Conservation (phyloP, 2,888 invertebrate genomes). For the Caenorhabditis parvicauda region DNA sequence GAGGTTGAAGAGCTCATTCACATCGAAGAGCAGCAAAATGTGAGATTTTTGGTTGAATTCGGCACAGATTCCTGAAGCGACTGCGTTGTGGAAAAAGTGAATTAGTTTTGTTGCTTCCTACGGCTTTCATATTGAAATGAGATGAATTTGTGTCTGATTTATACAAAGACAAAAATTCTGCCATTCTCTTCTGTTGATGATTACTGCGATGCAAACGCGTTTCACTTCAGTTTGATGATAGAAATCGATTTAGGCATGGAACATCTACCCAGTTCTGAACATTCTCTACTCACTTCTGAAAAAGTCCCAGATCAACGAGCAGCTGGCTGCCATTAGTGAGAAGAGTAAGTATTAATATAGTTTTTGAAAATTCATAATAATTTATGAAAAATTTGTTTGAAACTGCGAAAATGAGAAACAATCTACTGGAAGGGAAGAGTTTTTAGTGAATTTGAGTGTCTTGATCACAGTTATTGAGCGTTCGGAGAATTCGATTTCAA, state of each 20-base stretch:
- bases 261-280: conserved; percentile 93
- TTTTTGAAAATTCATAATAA: no score
- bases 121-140: not conserved
- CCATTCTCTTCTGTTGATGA: no score
- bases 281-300: conserved; percentile 95
- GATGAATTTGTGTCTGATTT: no score
- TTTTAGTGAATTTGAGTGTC: no score
- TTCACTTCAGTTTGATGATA: not conserved
- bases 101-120: not conserved
- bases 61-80: no score
- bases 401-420: no score
- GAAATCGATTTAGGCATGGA: conserved; percentile 77
- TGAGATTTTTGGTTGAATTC: conserved; percentile 1
- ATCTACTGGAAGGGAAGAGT: no score
- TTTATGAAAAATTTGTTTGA: no score
- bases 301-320: conserved; percentile 95
- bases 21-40: conserved; percentile 75
- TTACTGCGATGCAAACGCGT: not conserved
- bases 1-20: conserved; percentile 72
- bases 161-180: no score
- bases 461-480: no score
- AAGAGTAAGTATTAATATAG: conserved; percentile 65
- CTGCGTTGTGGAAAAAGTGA: not conserved
- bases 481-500: no score
- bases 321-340: conserved; percentile 78